A percentile compares a stretch with the other conserved stretches of the same genome.
phyloP scores from a whole-genome alignment of 2,113 vertebrate genomes.

The Zeus faber region DNA sequence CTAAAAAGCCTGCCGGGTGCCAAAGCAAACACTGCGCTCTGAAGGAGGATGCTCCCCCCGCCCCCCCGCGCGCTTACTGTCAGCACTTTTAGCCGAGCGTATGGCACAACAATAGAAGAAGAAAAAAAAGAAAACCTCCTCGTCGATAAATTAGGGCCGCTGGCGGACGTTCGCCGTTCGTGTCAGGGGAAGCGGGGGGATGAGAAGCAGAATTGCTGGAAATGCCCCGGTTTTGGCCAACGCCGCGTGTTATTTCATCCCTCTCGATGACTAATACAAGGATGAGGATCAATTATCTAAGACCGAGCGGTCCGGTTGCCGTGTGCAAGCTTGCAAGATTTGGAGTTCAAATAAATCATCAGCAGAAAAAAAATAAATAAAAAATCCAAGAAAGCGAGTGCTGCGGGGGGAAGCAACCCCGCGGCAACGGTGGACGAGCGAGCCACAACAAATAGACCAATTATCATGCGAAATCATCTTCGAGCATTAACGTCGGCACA shows the following conservation, averaged over 20 bases:
- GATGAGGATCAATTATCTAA: slow-evolving; percentile 67
- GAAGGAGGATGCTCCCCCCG: slow-evolving; percentile 44
- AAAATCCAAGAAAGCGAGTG: slow-evolving; percentile 23
- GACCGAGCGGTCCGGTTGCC: slow-evolving; percentile 58
- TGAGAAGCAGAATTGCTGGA: slow-evolving; percentile 28
- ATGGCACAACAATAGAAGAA: slow-evolving; percentile 43
- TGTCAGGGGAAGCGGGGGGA: slow-evolving; percentile 26
- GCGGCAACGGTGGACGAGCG: slow-evolving; percentile 20
- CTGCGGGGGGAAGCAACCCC: slow-evolving; percentile 3
- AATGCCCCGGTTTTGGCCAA: slow-evolving; percentile 28
- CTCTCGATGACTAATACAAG: slow-evolving; percentile 57
- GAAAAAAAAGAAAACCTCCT: slow-evolving; percentile 42
- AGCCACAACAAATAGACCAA: slow-evolving; percentile 36
- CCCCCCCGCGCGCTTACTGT: slow-evolving; percentile 46
- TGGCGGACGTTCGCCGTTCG: slow-evolving; percentile 34
- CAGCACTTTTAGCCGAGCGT: slow-evolving; percentile 59
- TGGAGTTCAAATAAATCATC: slow-evolving; percentile 50
- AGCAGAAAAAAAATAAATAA: too few species aligned
- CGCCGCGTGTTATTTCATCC: slow-evolving; percentile 69
- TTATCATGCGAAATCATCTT: slow-evolving; percentile 23
- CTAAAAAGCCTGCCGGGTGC: slow-evolving; percentile 53
- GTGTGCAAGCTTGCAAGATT: slow-evolving; percentile 59
- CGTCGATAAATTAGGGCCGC: slow-evolving; percentile 45
- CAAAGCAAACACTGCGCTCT: slow-evolving; percentile 62
- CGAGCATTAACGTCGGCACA: neutral